These are phyloP conservation scores for Bombus waltoni DNA, from an alignment of 1,140 invertebrate genomes.

Conservation along the genomic window DNA sequence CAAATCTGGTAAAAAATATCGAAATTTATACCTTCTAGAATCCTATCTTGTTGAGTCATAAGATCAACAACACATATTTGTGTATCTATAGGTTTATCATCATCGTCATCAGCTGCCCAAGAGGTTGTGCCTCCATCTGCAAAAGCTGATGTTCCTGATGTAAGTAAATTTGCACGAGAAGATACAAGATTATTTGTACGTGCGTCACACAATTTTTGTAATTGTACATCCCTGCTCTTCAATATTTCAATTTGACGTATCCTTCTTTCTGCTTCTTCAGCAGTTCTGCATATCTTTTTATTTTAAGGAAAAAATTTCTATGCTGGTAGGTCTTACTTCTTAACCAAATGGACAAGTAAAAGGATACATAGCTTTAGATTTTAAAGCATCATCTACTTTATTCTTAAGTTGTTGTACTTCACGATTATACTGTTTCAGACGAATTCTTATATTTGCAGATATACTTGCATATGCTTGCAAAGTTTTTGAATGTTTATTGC, in stretches of 20 bases:
- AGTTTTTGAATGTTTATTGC: constrained; percentile 82
- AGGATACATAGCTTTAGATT: constrained; percentile 83
- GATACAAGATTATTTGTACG: constrained; percentile 71
- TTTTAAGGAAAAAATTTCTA: constrained; percentile 67
- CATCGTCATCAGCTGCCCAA: constrained; percentile 78
- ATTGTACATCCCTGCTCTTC: constrained; percentile 84
- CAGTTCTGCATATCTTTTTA: constrained; percentile 79
- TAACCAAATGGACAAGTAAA: constrained; percentile 47
- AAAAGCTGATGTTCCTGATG: constrained; percentile 73
- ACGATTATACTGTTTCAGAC: constrained; percentile 85
- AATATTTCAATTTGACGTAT: constrained; percentile 84
- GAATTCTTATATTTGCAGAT: constrained; percentile 84
- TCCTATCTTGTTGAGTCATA: constrained; percentile 70
- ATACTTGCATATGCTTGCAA: constrained; percentile 84
- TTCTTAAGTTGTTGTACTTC: constrained; percentile 85
- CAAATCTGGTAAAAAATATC: background rate
- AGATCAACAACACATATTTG: constrained; percentile 72
- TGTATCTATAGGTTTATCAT: constrained; percentile 71
- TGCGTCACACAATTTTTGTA: constrained; percentile 83
- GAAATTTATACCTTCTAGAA: constrained; percentile 70
- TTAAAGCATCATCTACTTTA: constrained; percentile 83
- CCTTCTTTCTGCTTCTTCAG: constrained; percentile 85
- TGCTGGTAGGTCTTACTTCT: background rate
- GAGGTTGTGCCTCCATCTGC: constrained; percentile 81
- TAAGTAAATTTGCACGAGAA: constrained; percentile 70